Conservation (phyloP, 2,888 invertebrate species). For the Rhamphomyia laevipes region DNA sequence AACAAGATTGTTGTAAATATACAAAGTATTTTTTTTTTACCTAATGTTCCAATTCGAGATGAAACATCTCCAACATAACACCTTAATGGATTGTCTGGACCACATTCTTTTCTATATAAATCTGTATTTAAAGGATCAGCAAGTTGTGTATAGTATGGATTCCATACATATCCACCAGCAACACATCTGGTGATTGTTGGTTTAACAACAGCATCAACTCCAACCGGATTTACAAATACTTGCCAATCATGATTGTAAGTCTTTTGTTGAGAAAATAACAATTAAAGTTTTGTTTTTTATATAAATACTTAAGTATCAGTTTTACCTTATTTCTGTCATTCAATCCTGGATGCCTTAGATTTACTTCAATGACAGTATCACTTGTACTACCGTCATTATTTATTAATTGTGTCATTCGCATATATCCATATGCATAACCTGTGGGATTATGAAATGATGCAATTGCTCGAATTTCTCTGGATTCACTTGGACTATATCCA, state of each 20-base stretch:
- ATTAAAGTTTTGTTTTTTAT: background rate
- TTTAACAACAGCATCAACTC: constrained; percentile 78
- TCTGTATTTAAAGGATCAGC: constrained; percentile 82
- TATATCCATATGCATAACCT: constrained; percentile 65
- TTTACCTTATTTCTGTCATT: constrained; percentile 67
- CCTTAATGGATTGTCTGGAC: constrained; percentile 72
- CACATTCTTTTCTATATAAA: constrained; percentile 76
- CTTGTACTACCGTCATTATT: constrained; percentile 76
- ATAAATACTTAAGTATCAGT: background rate
- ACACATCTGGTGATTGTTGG: constrained; percentile 72
- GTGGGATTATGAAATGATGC: constrained; percentile 84
- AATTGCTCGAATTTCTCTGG: constrained; percentile 71
- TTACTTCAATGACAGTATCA: constrained; percentile 83
- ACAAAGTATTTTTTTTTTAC: constrained; percentile 26
- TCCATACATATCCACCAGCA: constrained; percentile 85
- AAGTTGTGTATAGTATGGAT: constrained; percentile 79
- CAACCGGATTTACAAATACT: constrained; percentile 82
- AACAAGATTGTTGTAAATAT: background rate
- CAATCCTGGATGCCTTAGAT: constrained; percentile 75
- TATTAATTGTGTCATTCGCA: constrained; percentile 79
- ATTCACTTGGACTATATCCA: constrained; percentile 79
- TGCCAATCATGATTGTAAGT: constrained; percentile 81
- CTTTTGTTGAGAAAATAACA: constrained; percentile 33
- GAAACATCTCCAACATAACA: constrained; percentile 89
- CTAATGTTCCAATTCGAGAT: constrained; percentile 69